phyloP scores from a whole-genome alignment of 2,888 invertebrate genomes.

The Isotomurus palustris region DNA sequence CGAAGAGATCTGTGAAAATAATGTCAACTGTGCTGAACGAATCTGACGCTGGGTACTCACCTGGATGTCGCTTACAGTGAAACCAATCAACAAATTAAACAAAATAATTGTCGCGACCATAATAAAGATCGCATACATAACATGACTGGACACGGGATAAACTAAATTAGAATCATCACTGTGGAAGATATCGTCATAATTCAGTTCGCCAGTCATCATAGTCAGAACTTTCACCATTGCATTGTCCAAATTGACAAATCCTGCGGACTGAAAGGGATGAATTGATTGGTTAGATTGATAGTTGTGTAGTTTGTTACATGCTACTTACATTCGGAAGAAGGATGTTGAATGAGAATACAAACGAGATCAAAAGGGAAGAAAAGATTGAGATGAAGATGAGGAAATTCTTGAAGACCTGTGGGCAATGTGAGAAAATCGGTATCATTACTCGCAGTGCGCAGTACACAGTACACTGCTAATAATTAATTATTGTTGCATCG shows the following conservation, averaged over 20 bases:
- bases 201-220: slow-evolving; percentile 36
- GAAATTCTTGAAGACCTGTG: slow-evolving; percentile 33
- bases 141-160: slow-evolving; percentile 20
- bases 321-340: slow-evolving; percentile 31
- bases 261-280: slow-evolving; percentile 15
- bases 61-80: slow-evolving; percentile 34
- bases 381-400: slow-evolving; percentile 36
- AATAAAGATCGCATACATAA: slow-evolving; percentile 23
- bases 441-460: too few relatives aligned
- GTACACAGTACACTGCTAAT: too few relatives aligned
- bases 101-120: slow-evolving; percentile 31
- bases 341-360: slow-evolving; percentile 35
- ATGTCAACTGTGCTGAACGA: too few relatives aligned
- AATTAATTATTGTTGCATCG: too few relatives aligned
- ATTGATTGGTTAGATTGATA: not conserved
- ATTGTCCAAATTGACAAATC: slow-evolving; percentile 26
- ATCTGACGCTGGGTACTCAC: too few relatives aligned
- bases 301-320: not conserved
- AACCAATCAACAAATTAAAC: slow-evolving; percentile 33
- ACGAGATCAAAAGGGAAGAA: slow-evolving; percentile 30
- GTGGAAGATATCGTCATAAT: slow-evolving; percentile 32
- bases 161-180: slow-evolving; percentile 16
- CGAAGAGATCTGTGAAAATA: not conserved
- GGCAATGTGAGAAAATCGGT: too few relatives aligned
- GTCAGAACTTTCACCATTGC: slow-evolving; percentile 27